Evolutionary conservation across 2,797 vertebrate species (phyloP), one percentile per base, ranked within the genome.

Genomic region (Thunnus albacares): DNA sequence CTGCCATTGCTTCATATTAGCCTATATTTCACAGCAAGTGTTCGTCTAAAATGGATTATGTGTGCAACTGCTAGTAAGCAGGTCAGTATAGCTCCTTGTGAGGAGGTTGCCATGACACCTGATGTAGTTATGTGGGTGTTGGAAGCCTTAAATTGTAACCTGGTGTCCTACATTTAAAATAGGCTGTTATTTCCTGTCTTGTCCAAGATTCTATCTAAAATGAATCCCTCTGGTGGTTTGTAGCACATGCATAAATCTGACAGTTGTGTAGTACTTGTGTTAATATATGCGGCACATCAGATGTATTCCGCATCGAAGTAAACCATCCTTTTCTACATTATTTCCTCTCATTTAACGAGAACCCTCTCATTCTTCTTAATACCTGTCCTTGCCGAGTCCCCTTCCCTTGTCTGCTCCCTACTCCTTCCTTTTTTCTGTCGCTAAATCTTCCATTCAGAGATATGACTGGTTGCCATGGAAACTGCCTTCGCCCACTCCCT

Each of bases 401-500:
- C 68, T 69, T 84, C 71, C 69, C 38, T 45, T 33, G 43, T 33
- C 77, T 33, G 55, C 81, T 78, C 77, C 63, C 30, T 49, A 24
- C 71, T 63, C 78, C 45, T 78, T 77, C 66, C n/a, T 59, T 75
- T 79, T 79, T 80, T 62, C 75, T 65, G 71, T 85, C 84, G 86
- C 77, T 80, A 82, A 86, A 88, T 84, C 92, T 90, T 89, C 90
- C 90, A 94, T 92, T 92, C 88, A 85, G 84, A 91, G 92, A 93
- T 93, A 92, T 86, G 91, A 91, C 83, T 26, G 82, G 95, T 96
- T 94, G 83, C 94, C 89, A 91, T 94, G 91, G 95, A 93, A 96
- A 96, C 95, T 94, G 92, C 91, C 75, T 93, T 95, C 90, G 90
- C 95, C 94, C 94, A 94, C 94, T 95, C 89, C 88, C 90, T 86